These are phyloP conservation scores for Gopherus flavomarginatus DNA, from an alignment of 2,113 vertebrate species.

Conservation along the genomic window DNA sequence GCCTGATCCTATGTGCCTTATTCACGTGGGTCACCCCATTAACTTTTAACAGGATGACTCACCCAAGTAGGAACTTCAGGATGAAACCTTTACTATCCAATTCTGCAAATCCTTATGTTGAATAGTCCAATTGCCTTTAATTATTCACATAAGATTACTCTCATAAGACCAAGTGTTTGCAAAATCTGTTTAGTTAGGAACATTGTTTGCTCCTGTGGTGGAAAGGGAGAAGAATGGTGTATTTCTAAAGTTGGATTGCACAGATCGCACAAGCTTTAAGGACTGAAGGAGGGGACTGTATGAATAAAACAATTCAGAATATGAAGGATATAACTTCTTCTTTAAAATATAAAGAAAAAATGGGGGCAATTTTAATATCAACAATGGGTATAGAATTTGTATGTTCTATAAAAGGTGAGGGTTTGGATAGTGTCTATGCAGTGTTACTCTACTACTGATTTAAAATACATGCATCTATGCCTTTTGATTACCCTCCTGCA, in stretches of 20 bases:
- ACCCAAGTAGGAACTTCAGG: conserved; percentile 22
- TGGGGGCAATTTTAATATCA: not conserved
- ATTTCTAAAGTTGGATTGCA: conserved; percentile 71
- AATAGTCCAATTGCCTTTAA: not conserved
- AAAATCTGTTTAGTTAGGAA: conserved; percentile 69
- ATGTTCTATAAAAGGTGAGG: conserved; percentile 61
- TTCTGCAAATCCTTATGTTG: conserved; percentile 27
- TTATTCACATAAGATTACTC: not conserved
- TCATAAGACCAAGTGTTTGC: conserved; percentile 48
- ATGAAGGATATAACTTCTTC: conserved; percentile 47
- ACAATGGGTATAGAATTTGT: conserved; percentile 53
- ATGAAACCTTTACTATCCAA: conserved; percentile 6
- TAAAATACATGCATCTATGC: conserved; percentile 63
- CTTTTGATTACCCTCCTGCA: conserved; percentile 59
- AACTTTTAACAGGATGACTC: not conserved
- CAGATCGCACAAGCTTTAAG: not conserved
- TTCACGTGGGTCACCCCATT: not conserved
- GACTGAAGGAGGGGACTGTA: not conserved
- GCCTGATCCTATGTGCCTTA: not conserved
- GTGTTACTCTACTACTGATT: conserved; percentile 59
- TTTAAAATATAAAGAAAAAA: conserved; percentile 34
- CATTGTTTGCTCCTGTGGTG: conserved; percentile 61
- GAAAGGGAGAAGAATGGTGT: conserved; percentile 65
- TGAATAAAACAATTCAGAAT: not conserved
- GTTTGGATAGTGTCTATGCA: not conserved